These are phyloP conservation scores for Leptodactylus fuscus DNA, from an alignment of 2,113 vertebrate species.

Conservation along the genomic window DNA sequence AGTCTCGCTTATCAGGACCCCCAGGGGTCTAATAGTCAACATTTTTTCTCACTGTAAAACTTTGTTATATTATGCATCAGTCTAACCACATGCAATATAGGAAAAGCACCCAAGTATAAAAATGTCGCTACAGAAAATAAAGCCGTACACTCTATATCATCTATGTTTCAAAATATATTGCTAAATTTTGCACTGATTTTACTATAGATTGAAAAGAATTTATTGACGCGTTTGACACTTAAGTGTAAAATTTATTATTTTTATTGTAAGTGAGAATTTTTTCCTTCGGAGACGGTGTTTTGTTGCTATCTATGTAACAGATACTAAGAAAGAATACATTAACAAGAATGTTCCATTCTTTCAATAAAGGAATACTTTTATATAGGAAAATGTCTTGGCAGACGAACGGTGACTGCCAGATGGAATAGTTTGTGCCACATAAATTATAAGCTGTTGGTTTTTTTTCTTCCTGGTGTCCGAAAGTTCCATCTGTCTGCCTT, in stretches of 20 bases:
- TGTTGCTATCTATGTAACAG: slow-evolving; percentile 62
- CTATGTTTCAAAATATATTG: not conserved
- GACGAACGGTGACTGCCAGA: slow-evolving; percentile 76
- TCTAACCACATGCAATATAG: slow-evolving; percentile 44
- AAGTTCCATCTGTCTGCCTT: slow-evolving; percentile 80
- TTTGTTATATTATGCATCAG: slow-evolving; percentile 50
- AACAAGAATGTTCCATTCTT: slow-evolving; percentile 74
- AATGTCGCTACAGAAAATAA: no score
- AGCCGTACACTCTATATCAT: not conserved
- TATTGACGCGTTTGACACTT: slow-evolving; percentile 67
- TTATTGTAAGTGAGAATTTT: slow-evolving; percentile 49
- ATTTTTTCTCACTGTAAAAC: not conserved
- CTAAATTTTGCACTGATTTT: not conserved
- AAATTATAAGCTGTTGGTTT: slow-evolving; percentile 70
- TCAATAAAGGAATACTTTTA: slow-evolving; percentile 77
- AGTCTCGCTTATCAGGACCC: slow-evolving; percentile 4
- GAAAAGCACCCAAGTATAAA: not conserved
- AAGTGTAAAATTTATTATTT: slow-evolving; percentile 69
- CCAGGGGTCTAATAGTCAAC: not conserved
- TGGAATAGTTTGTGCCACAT: slow-evolving; percentile 76
- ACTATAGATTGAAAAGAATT: slow-evolving; percentile 64
- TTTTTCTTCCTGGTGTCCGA: slow-evolving; percentile 78
- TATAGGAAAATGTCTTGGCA: slow-evolving; percentile 78
- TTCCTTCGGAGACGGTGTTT: slow-evolving; percentile 51
- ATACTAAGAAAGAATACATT: slow-evolving; percentile 70